Base-by-base conservation (phyloP, 2,797 vertebrate species). In the Morelia viridis region DNA sequence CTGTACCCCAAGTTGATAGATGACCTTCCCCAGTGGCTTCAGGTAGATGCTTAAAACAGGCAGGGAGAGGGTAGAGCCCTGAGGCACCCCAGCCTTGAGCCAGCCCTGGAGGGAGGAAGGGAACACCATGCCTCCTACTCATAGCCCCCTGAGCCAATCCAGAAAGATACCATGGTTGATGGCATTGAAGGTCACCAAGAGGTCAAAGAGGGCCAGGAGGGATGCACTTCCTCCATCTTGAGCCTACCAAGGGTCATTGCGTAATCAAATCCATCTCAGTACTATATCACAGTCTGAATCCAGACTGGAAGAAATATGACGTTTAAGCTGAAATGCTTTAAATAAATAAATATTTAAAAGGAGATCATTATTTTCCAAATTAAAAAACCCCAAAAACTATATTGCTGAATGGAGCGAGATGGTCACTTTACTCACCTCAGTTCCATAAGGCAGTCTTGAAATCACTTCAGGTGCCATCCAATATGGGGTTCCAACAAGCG, bases 401-500 rank as follows among this genome's bases (percentile, higher is more conserved):
- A 10, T 15, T 61, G 87, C 50, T 90, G 35, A 24, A 31, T 65
- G 89, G 56, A 60, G 28, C 6, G 88, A 31, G 13, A 1, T 8
- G 22, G 15, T 2, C 0, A 0, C 88, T 6, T 41, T 8, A 9
- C 96, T 97, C 97, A 99, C 99, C 98, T 99, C 99, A 0, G 99
- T 99, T 95, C 99, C 98, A 0, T 99, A 99, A 71, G 99, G 99
- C 92, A 99, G 97, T 96, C 99, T 98, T 22, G 99, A 99, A 95
- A 99, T 99, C 96, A 99, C 99, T 96, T 99, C 99, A 0, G 99
- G 99, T 0, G 99, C 99, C 99, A 99, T 99, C 99, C 99, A 99
- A 84, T 99, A 99, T 0, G 99, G 99, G 0, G 98, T 99, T 41
- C 99, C 99, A 86, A 99, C 99, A 7, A 99, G 97, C 0, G 99